Conservation (phyloP, 2,113 vertebrate genomes). For the Burhinus oedicnemus region DNA sequence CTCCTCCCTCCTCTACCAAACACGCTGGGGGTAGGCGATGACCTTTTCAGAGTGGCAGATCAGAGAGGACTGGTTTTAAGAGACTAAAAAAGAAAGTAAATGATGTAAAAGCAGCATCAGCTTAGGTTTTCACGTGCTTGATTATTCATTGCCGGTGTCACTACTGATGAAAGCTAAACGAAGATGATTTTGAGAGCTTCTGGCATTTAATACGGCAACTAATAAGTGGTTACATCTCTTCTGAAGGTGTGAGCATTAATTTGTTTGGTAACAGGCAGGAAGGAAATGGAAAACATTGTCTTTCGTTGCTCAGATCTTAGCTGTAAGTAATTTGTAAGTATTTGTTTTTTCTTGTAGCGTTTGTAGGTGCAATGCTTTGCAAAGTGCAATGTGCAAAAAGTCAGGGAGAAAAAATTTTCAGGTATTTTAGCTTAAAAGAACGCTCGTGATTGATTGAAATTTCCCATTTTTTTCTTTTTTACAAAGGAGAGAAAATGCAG, state of each 20-base stretch:
- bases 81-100: background rate
- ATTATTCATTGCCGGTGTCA: background rate
- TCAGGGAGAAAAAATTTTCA: background rate
- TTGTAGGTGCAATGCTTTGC: background rate
- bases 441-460: background rate
- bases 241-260: background rate
- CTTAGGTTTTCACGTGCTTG: background rate
- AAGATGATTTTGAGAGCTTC: background rate
- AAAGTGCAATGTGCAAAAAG: background rate
- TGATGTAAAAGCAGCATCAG: background rate
- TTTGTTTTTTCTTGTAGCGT: background rate
- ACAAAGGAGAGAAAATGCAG: slow-evolving; percentile 86
- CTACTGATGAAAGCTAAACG: background rate
- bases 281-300: background rate
- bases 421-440: background rate
- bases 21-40: background rate
- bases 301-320: background rate
- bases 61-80: background rate
- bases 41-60: background rate
- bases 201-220: background rate
- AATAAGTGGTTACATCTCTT: background rate
- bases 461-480: background rate
- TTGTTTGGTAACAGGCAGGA: background rate
- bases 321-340: background rate
- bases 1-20: background rate